phyloP scores from a whole-genome alignment of 2,797 vertebrate species.

The Malurus splendens region DNA sequence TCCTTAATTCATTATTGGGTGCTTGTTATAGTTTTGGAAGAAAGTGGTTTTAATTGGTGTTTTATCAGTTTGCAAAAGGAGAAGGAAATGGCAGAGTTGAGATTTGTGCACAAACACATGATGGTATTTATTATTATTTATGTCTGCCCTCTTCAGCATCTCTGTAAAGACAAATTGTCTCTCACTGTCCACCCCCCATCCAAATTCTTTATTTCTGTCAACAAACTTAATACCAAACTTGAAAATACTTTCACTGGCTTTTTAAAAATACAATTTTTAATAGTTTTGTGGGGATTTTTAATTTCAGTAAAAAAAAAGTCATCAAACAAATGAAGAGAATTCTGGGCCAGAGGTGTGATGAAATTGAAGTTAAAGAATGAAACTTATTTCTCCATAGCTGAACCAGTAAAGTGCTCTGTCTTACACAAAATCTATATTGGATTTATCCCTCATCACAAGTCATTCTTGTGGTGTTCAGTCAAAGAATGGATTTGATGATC shows the following conservation, averaged over 20 bases:
- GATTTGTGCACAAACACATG: not conserved
- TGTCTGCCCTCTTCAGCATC: not conserved
- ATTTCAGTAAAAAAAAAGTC: not conserved
- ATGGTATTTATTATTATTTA: not conserved
- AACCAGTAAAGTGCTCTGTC: not conserved
- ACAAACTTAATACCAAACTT: not conserved
- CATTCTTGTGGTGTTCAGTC: not conserved
- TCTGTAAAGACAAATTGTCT: not conserved
- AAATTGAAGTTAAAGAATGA: not conserved
- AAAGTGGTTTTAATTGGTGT: not conserved
- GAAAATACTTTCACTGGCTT: not conserved
- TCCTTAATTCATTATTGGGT: not conserved
- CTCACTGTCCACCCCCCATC: not conserved
- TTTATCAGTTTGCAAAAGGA: not conserved
- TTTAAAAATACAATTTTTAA: not conserved
- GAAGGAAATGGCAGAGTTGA: not conserved
- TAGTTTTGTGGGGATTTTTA: too few species aligned
- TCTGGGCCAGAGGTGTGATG: not conserved
- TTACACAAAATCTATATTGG: not conserved
- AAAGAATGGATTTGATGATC: not conserved
- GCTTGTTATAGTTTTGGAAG: not conserved
- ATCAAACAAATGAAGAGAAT: not conserved
- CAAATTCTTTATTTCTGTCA: not conserved
- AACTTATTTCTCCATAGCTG: fast-evolving
- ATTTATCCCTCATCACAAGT: not conserved